Base-by-base conservation (phyloP, 2,113 vertebrate genomes). In the Cephalophus harveyi region DNA sequence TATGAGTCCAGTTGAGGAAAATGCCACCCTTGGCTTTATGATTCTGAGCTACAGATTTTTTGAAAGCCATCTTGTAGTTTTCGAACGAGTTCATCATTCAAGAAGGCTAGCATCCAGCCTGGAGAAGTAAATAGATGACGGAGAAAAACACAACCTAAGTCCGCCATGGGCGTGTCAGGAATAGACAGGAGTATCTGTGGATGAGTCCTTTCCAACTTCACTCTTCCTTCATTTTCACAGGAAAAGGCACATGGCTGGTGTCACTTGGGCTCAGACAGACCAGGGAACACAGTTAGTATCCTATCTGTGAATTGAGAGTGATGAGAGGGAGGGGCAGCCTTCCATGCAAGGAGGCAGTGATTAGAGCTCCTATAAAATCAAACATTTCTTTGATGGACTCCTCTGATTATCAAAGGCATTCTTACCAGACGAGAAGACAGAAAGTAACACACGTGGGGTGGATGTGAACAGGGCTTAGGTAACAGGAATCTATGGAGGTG, bases 381-480 rank as follows among this genome's bases (percentile, higher is more conserved):
- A 14, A 25, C 3, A n/a, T 7, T 71, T 19, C 1, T 19, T 2
- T 28, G 6, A 15, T 8, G 60, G 52, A n/a, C 40, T 86, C 74
- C 25, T 8, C 52, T 48, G 40, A 28, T 54, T 4, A 36, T 25
- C 71, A 54, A 94, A 89, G 55, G 36, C 30, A 27, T 64, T 74
- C 54, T 91, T 89, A 50, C 46, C 23, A 40, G 81, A 46, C 0
- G 4, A 67, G 23, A 30, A 40, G 55, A 78, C n/a, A 76, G 57
- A 28, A 28, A 28, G 81, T n/a, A 33, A 28, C 0, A 0, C 40
- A 7, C 2, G 0, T 0, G 7, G 28, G 27, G 0, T 6, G 43
- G 82, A 4, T 0, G 12, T 36, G 25, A n/a, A 23, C 28, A 40
- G 27, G 57, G 21, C 43, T 17, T 27, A 7, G 57, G 85, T 5